Evolutionary conservation across 2,888 invertebrate genomes (phyloP), one percentile per base, ranked within the genome.

Genomic region (Apotomis betuletana): DNA sequence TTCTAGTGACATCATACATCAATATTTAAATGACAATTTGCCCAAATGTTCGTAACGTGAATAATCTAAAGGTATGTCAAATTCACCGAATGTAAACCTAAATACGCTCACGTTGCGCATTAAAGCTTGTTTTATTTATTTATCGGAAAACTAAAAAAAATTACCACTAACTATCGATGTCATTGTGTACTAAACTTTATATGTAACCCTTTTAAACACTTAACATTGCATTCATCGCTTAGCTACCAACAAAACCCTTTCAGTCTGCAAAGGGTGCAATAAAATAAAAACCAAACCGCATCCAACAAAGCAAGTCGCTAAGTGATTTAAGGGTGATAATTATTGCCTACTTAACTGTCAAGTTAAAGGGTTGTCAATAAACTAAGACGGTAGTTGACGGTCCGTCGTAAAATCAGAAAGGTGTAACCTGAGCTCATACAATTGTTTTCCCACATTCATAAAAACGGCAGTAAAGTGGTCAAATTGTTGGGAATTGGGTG

Each of bases 391-490:
- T 81, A 83, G 79, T 79, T 75, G 77, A 76, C 74, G 77, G 76
- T 67, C 49, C 60, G 69, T 79, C 79, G 79, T 81, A 81, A 84
- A 83, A 78, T 75, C 77, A 79, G 76, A 76, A 75, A 68, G 75
- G 69, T 69, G 75, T 75, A 70, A 69, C 74, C 84, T 79, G 79
- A 85, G 88, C 82, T 83, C 87, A 75, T 82, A 84, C 90, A 87
- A 91, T 90, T 90, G 91, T 90, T 90, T 88, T 87, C 86, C 86
- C 87, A 86, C 86, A 83, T 84, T 80, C 81, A 85, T 89, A 89
- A 90, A 89, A 78, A 80, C 15, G 81, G 78, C 81, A 80, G 83
- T 81, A 81, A 83, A 77, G 80, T 82, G 81, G 81, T 83, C 72
- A 49, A 54, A 63, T 62, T 67, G 70, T 71, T 55, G 49, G 57